Percentiles rank a stretch among this genome's conserved stretches.
Evolutionary conservation across 2,888 invertebrate genomes (phyloP).

Genomic region (Bellardia bayeri): DNA sequence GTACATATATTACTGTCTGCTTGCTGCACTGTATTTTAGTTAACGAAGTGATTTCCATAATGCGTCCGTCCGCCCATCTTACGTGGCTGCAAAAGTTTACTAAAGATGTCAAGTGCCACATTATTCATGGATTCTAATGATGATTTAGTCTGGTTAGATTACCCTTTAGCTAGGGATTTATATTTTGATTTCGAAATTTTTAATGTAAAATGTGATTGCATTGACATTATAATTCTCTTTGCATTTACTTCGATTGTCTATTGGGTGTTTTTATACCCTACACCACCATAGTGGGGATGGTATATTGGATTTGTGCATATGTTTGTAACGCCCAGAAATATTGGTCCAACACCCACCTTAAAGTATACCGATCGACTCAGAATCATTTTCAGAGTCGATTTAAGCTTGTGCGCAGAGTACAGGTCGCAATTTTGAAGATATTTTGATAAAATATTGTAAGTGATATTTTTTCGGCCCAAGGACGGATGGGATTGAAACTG

Average conservation of each 20-base stretch:
- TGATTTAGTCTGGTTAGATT: constrained; percentile 63
- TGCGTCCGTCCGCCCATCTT: constrained; percentile 3
- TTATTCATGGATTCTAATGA: constrained; percentile 70
- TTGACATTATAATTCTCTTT: constrained; percentile 7
- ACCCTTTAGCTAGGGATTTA: constrained; percentile 43
- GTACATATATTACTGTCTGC: background rate
- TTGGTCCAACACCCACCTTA: too few relatives aligned
- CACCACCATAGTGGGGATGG: too few relatives aligned
- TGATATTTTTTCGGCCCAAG: too few relatives aligned
- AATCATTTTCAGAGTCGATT: too few relatives aligned
- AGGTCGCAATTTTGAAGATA: too few relatives aligned
- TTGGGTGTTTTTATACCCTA: background rate
- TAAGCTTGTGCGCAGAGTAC: too few relatives aligned
- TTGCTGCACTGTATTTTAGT: background rate
- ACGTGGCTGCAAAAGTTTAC: constrained; percentile 35
- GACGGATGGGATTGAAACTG: too few relatives aligned
- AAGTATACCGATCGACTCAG: too few relatives aligned
- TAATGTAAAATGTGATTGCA: constrained; percentile 24
- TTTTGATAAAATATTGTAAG: too few relatives aligned
- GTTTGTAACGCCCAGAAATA: too few relatives aligned
- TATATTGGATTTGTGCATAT: too few relatives aligned
- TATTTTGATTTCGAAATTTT: constrained; percentile 33
- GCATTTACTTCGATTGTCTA: background rate
- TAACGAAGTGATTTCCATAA: constrained; percentile 62
- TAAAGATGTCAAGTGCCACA: constrained; percentile 69